Percentiles rank a stretch among this genome's conserved stretches.
Conservation (phyloP, 2,797 vertebrate species). For the Myotis findleyi region DNA sequence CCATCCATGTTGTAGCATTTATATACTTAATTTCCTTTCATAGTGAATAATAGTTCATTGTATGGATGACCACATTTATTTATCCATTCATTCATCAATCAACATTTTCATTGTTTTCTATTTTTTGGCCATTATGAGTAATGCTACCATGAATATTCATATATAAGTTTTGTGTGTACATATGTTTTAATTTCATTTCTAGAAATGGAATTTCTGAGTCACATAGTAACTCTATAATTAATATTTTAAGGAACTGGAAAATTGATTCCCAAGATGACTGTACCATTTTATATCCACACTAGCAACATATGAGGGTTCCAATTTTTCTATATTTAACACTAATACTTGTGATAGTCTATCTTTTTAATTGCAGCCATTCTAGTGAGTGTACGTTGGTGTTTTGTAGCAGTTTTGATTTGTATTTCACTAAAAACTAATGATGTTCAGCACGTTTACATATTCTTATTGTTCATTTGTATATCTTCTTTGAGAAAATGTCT, state of each 20-base stretch:
- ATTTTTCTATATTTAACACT: neutral
- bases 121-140: neutral
- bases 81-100: neutral
- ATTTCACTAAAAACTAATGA: neutral
- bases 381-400: neutral
- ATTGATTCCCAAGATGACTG: neutral
- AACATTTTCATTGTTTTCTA: neutral
- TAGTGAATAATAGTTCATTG: neutral
- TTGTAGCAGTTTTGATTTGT: neutral
- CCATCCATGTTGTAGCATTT: neutral
- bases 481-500: neutral
- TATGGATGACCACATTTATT: neutral
- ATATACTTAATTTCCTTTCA: neutral
- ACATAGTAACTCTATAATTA: neutral
- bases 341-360: neutral
- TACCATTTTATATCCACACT: neutral
- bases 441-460: neutral
- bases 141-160: neutral
- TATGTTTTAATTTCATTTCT: conserved; percentile 7
- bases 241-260: neutral
- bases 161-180: neutral
- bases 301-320: neutral
- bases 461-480: neutral
- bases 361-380: neutral
- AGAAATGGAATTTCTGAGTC: neutral